phyloP scores from a whole-genome alignment of 2,797 vertebrate species.

The Sternarchorhynchus goeldii region DNA sequence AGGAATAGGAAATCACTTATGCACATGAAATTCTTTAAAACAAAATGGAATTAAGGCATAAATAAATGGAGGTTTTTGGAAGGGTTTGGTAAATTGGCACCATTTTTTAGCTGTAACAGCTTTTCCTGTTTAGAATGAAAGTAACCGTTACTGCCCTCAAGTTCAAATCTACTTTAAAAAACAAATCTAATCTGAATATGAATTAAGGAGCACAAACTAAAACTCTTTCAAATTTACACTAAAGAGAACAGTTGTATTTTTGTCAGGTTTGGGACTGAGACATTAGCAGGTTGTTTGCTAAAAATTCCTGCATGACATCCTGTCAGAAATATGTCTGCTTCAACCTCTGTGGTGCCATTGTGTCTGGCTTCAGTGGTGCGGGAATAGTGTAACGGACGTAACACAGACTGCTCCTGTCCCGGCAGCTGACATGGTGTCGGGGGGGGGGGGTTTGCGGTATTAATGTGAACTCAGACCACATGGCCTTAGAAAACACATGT shows the following conservation, averaged over 20 bases:
- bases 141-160: too few species aligned
- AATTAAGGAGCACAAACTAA: too few species aligned
- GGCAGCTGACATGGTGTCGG: constrained; percentile 23
- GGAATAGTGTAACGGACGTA: constrained; percentile 26
- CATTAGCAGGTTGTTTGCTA: background rate
- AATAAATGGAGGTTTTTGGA: too few species aligned
- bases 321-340: background rate
- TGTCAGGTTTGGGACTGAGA: background rate
- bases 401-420: constrained; percentile 41
- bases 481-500: constrained; percentile 51
- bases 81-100: too few species aligned
- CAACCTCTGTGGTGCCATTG: constrained; percentile 15
- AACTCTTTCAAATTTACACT: too few species aligned
- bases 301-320: background rate
- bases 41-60: too few species aligned
- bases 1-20: too few species aligned
- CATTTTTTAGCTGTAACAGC: too few species aligned
- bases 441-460: constrained; percentile 7
- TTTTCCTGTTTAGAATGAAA: too few species aligned
- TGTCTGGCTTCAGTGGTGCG: constrained; percentile 35
- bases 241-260: background rate
- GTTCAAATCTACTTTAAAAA: too few species aligned
- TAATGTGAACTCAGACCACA: constrained; percentile 46
- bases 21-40: too few species aligned
- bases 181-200: too few species aligned